These are phyloP conservation scores for Acipenser ruthenus DNA, from an alignment of 2,797 vertebrate genomes.

Conservation along the genomic window DNA sequence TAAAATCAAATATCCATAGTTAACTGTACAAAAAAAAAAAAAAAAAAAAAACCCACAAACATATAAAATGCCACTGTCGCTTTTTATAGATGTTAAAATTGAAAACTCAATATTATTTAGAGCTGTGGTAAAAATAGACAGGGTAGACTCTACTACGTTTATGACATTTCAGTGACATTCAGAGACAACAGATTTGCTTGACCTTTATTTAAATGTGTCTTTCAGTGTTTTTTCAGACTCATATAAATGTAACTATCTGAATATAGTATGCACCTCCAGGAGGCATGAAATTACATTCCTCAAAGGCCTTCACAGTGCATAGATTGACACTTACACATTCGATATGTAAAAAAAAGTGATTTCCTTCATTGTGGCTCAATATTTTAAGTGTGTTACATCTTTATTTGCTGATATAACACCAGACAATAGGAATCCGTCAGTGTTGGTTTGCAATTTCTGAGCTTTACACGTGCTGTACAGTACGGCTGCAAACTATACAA, in stretches of 20 bases:
- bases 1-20: no score
- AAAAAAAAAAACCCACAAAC: not conserved
- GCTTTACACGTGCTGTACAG: no score
- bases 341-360: not conserved
- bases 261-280: slow-evolving; percentile 9
- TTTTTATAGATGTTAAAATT: not conserved
- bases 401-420: no score
- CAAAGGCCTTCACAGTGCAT: no score
- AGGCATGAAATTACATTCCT: slow-evolving; percentile 9
- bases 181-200: slow-evolving; percentile 6
- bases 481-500: no score
- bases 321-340: not conserved
- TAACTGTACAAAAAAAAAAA: no score
- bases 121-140: not conserved
- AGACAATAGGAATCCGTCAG: no score
- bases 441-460: no score
- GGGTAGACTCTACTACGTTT: not conserved
- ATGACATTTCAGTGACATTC: slow-evolving; percentile 10
- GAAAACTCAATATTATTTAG: not conserved
- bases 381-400: not conserved
- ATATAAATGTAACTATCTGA: not conserved
- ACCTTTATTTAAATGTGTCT: slow-evolving; percentile 17
- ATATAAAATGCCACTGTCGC: not conserved
- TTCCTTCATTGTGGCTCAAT: not conserved
- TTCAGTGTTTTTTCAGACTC: slow-evolving; percentile 20